Base-by-base conservation (phyloP, 1,140 invertebrate genomes). In the Achatina immaculata region DNA sequence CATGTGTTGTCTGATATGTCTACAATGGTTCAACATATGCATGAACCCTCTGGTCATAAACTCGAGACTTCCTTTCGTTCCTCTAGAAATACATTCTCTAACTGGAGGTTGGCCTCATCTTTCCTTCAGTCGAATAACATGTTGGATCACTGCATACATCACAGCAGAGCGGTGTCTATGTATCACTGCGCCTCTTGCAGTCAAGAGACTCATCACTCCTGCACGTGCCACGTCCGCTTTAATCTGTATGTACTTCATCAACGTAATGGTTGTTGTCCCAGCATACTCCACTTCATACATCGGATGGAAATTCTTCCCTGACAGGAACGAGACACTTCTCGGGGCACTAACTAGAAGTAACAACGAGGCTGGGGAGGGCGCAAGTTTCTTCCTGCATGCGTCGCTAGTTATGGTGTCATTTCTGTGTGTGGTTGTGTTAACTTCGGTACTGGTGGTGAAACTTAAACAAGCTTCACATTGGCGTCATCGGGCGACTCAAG, bases 61-160 rank as follows among this genome's bases (percentile, higher is more conserved):
- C 62, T 66, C 62, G 7, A 31, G 62, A 31, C 9, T 66, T 9
- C 62, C 62, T 7, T n/a, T 66, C 19, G 11, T 66, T 9, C 14
- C 62, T n/a, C 19, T 7, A 9, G 62, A 66, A 31, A 31, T 66
- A 19, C 62, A 66, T 19, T 31, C 19, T 31, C 62, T 66, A 31
- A 66, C 62, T 9, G 62, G 14, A n/a, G 62, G 62, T 9, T 7
- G 19, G 11, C 28, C 28, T 9, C 62, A 66, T 28, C 62, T 66
- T 7, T 66, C 19, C 28, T 66, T 14, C 28, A 19, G 19, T 28
- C 62, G 62, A 7, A 66, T 66, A 9, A 66, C 62, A 19, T 19
- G 62, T 31, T 66, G 62, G 62, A 66, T 66, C 28, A 66, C 62
- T 7, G 28, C 45, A 7, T 74, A 40, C 72, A 51, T 74, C 24